Conservation (phyloP, 2,113 vertebrate genomes). For the Perognathus longimembris region DNA sequence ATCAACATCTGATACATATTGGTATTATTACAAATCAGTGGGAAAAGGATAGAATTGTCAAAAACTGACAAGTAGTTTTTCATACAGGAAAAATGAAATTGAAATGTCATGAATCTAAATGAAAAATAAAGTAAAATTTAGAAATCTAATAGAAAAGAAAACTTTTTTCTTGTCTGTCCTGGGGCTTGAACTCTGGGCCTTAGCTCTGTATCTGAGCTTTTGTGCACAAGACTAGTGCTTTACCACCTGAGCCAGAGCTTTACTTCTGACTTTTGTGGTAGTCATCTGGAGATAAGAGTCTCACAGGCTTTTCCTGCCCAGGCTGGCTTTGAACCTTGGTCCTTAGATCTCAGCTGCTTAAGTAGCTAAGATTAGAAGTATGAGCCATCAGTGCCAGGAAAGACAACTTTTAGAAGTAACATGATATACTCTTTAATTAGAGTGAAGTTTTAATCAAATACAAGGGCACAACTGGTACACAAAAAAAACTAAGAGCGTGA, state of each 20-base stretch:
- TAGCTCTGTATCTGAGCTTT: too few species aligned
- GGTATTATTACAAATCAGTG: not conserved
- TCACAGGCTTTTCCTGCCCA: too few species aligned
- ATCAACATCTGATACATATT: not conserved
- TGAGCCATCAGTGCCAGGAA: too few species aligned
- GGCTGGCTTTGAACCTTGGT: too few species aligned
- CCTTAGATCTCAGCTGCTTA: too few species aligned
- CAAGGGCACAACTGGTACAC: not conserved
- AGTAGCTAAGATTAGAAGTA: too few species aligned
- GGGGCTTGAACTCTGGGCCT: too few species aligned
- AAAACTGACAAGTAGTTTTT: not conserved
- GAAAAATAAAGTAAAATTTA: slow-evolving; percentile 34
- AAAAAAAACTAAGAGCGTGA: not conserved
- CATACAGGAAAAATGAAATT: not conserved
- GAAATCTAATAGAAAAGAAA: not conserved
- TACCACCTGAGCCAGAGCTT: too few species aligned
- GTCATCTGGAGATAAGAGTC: too few species aligned
- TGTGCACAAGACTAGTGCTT: too few species aligned
- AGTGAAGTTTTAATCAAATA: not conserved
- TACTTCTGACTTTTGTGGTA: too few species aligned
- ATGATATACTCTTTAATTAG: not conserved
- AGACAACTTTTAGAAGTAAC: not conserved
- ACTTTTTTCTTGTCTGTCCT: too few species aligned
- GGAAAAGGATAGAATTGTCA: not conserved
- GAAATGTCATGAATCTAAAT: not conserved